Evolutionary conservation across 2,797 vertebrate species (phyloP).

Genomic region (Synanceia verrucosa): DNA sequence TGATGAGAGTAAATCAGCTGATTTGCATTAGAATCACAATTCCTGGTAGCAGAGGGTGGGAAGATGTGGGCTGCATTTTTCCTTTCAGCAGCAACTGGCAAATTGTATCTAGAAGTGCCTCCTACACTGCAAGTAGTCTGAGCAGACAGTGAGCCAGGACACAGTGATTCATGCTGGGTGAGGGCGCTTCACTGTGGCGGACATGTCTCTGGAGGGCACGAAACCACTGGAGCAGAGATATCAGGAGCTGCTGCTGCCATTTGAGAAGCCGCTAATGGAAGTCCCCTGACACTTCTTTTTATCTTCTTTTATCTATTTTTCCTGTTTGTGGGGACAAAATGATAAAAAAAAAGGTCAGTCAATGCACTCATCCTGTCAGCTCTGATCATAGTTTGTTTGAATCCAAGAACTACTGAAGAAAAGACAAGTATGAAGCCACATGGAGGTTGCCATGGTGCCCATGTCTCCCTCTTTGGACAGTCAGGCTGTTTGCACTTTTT

Average conservation of each 20-base stretch:
- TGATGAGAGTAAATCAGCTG: conserved; percentile 23
- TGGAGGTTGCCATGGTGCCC: conserved; percentile 12
- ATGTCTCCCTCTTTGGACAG: conserved; percentile 2
- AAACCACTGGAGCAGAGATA: conserved; percentile 51
- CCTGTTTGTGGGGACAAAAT: conserved; percentile 11
- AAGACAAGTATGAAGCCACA: conserved; percentile 17
- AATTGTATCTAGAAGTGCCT: conserved; percentile 58
- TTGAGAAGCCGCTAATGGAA: conserved; percentile 40
- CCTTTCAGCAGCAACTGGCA: conserved; percentile 53
- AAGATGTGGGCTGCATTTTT: conserved; percentile 37
- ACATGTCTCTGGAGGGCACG: conserved; percentile 50
- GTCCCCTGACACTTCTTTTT: conserved; percentile 14
- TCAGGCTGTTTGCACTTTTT: conserved; percentile 1
- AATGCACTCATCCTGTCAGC: conserved; percentile 24
- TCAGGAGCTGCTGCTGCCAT: conserved; percentile 42
- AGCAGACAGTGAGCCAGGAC: conserved; percentile 56
- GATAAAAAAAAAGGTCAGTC: background rate
- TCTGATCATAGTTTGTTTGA: conserved; percentile 22
- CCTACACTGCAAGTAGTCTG: conserved; percentile 58
- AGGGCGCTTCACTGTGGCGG: conserved; percentile 56
- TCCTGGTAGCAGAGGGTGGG: conserved; percentile 30
- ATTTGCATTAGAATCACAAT: conserved; percentile 55
- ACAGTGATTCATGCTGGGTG: conserved; percentile 53
- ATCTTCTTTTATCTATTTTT: conserved; percentile 7
- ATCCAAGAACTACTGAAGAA: conserved; percentile 17